These are phyloP conservation scores for Mayetiola destructor DNA, from an alignment of 2,888 invertebrate genomes.

Conservation along the genomic window DNA sequence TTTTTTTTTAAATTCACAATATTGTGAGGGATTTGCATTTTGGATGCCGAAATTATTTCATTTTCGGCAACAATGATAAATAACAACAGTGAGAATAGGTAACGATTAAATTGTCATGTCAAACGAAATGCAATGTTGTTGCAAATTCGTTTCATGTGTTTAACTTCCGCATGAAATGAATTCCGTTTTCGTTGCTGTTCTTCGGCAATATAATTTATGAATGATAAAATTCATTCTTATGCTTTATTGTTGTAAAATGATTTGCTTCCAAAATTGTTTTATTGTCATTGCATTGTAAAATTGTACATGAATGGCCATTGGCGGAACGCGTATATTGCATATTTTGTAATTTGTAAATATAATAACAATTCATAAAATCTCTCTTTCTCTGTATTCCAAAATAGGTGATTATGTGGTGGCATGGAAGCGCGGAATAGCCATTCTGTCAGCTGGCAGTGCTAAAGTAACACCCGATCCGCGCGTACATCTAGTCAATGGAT, in stretches of 20 bases:
- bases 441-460: slow-evolving; percentile 47
- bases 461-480: slow-evolving; percentile 51
- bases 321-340: too few species aligned
- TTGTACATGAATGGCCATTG: too few species aligned
- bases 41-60: not conserved
- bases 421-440: slow-evolving; percentile 52
- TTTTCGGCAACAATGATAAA: not conserved
- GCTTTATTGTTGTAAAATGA: too few species aligned
- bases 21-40: too few species aligned
- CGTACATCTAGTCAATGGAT: slow-evolving; percentile 45
- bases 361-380: too few species aligned
- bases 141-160: not conserved
- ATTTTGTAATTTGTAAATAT: too few species aligned
- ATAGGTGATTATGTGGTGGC: slow-evolving; percentile 46
- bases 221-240: too few species aligned
- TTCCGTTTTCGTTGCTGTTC: not conserved
- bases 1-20: not conserved
- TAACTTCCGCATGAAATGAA: not conserved
- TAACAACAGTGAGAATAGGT: slow-evolving; percentile 3
- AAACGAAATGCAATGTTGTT: too few species aligned
- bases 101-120: slow-evolving; percentile 4
- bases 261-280: too few species aligned
- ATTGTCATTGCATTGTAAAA: too few species aligned
- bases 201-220: too few species aligned
- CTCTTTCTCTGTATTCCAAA: not conserved